A percentile compares a stretch with the other conserved stretches of the same genome.
These are phyloP conservation scores for Pterocles orientalis DNA, from an alignment of 2,113 vertebrate genomes.

Conservation along the genomic window DNA sequence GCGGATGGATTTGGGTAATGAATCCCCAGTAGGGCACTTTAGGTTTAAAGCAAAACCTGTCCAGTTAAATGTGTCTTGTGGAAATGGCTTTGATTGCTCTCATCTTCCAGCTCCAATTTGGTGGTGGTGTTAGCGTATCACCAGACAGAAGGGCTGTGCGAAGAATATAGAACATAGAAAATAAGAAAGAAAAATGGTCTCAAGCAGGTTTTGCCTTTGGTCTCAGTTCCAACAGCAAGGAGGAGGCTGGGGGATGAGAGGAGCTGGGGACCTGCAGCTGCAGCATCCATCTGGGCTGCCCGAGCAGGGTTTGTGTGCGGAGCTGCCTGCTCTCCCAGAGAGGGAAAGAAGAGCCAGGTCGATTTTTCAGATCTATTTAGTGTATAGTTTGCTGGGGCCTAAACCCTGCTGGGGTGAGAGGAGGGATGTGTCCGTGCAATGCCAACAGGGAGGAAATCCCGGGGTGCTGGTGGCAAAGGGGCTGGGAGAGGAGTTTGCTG, in stretches of 20 bases:
- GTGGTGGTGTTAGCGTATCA: not conserved
- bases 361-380: not conserved
- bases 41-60: slow-evolving; percentile 52
- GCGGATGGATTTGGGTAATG: slow-evolving; percentile 47
- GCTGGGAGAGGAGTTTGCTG: not conserved
- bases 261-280: accelerated
- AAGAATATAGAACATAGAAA: not conserved
- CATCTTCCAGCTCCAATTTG: not conserved
- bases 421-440: accelerated
- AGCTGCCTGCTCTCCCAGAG: not conserved
- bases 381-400: not conserved
- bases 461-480: accelerated
- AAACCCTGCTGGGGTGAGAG: not conserved
- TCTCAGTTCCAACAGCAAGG: not conserved
- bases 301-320: not conserved
- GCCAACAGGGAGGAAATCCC: not conserved
- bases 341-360: not conserved
- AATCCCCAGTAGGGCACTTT: slow-evolving; percentile 38
- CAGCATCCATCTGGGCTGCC: accelerated
- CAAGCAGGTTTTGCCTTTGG: not conserved
- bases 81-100: slow-evolving; percentile 47
- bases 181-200: not conserved
- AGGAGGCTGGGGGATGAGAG: not conserved
- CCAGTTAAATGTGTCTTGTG: slow-evolving; percentile 47
- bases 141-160: not conserved